Base-by-base conservation (phyloP, 2,113 vertebrate genomes). In the Tragelaphus strepsiceros region DNA sequence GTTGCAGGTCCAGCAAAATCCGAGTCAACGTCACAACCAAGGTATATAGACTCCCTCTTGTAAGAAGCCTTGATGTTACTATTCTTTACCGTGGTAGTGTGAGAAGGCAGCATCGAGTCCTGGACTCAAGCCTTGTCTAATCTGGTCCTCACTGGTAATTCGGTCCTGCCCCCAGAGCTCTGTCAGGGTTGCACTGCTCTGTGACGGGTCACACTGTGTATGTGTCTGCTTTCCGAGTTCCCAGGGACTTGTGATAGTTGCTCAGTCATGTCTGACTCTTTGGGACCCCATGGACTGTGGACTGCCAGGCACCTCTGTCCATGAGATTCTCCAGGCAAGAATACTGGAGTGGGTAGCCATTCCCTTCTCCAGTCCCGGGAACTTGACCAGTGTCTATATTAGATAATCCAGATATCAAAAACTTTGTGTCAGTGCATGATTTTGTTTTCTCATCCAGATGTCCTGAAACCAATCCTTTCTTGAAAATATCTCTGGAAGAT, bases 71-170 rank as follows among this genome's bases (percentile, higher is more conserved):
- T 99, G 88, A 99, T 99, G 98, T 99, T 99, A 77, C 99, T 99
- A 74, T 99, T 99, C 99, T 99, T 99, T 74, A 99, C 99, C 35
- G 99, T 99, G 97, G 99, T 99, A 94, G 99, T 46, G 99, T 92
- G 99, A 99, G 98, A 99, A 99, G 32, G 99, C 99, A 39, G 99
- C 99, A 98, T 99, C 99, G 98, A 99, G 99, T 71, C 99, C 99
- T 98, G 99, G 98, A 98, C 99, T 99, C 98, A 99, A 99, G 85
- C 99, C 99, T 99, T 99, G 99, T 98, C 99, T 99, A 98, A 99
- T 99, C 99, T 99, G 99, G 98, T 99, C 99, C 99, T 99, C 99
- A 80, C 98, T 74, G 99, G n/a, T 99, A 78, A 99, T 99, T 99
- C 14, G 16, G 3, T 80, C 99, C 99, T 87, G 99, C 99, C 96